Percentiles rank a stretch among this genome's conserved stretches.
These are phyloP conservation scores for Geodia barretti DNA, from an alignment of 37 sponge, comb jelly and placozoan genomes.

Conservation along the genomic window DNA sequence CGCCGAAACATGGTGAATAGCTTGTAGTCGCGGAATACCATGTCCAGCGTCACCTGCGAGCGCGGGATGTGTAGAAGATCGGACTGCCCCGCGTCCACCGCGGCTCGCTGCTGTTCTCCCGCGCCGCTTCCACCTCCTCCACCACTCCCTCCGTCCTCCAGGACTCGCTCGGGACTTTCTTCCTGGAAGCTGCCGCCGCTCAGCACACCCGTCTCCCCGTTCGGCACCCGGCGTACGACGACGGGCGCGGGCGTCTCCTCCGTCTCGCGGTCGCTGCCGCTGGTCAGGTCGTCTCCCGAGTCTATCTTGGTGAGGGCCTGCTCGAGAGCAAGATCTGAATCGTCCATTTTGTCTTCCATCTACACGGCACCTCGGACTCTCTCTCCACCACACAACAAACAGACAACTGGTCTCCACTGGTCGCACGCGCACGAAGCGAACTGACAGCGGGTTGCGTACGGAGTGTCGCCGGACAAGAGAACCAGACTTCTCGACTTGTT, in stretches of 20 bases:
- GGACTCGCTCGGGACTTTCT: neutral
- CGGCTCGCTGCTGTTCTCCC: neutral
- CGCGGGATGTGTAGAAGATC: neutral
- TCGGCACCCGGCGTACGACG: neutral
- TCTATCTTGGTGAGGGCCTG: neutral
- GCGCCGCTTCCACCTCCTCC: neutral
- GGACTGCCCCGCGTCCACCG: neutral
- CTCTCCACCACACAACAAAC: too few species aligned
- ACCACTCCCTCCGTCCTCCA: neutral
- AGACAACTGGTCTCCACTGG: too few species aligned
- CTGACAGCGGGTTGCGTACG: too few species aligned
- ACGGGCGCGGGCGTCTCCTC: neutral
- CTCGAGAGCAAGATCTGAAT: constrained; percentile 38
- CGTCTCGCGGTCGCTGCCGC: constrained; percentile 21
- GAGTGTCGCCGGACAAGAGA: too few species aligned
- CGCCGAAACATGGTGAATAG: constrained; percentile 43
- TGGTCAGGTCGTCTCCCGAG: constrained; percentile 11
- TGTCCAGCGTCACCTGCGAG: neutral
- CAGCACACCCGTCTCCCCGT: neutral
- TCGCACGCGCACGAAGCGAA: too few species aligned
- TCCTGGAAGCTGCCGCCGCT: neutral
- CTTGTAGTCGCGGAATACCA: constrained; percentile 16
- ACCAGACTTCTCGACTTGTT: too few species aligned
- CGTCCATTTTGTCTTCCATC: constrained; percentile 29
- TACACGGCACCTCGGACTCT: neutral